Evolutionary conservation across 1,140 invertebrate species (phyloP), one percentile per base, ranked within the genome.

Genomic region (Trichogramma pretiosum): DNA sequence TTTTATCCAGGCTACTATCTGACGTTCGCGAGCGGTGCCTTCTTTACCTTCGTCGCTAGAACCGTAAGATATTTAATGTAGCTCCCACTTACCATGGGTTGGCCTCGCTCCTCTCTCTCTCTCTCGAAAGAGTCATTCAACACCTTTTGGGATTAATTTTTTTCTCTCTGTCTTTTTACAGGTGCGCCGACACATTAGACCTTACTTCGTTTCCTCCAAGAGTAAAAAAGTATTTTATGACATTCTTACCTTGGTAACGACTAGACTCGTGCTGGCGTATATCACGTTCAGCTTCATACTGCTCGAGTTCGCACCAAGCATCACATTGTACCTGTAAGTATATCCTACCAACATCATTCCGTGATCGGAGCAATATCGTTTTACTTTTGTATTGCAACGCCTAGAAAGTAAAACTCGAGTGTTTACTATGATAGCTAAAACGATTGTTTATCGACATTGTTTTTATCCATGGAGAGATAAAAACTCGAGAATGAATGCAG

Each of bases 1-100:
- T 96, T 95, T 67, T 93, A 95, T 73, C 92, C 93, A 5, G 93
- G 95, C 11, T 99, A 99, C 74, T 99, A 98, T 67, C 63, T 98
- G 28, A 94, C 92, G 1, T 99, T 99, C 70, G 77, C 88, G 21
- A 84, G 80, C 21, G 92, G 85, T 11, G 89, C 89, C 0, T 57
- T 98, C 2, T 87, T 93, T 60, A 95, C 93, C 3, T 73, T 86
- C 40, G 84, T 86, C 16, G 82, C 88, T 21, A 79, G 93, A 75
- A 73, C 74, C 48, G 87, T 90, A 74, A 75, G 72, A 64, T 42
- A 41, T 39, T n/a, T n/a, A n/a, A n/a, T n/a, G n/a, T n/a, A n/a
- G n/a, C n/a, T n/a, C n/a, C n/a, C n/a, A n/a, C n/a, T n/a, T n/a
- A n/a, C n/a, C n/a, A n/a, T n/a, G n/a, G n/a, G n/a, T n/a, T n/a